phyloP scores from a whole-genome alignment of 2,113 vertebrate genomes.

The Vireo altiloquus region DNA sequence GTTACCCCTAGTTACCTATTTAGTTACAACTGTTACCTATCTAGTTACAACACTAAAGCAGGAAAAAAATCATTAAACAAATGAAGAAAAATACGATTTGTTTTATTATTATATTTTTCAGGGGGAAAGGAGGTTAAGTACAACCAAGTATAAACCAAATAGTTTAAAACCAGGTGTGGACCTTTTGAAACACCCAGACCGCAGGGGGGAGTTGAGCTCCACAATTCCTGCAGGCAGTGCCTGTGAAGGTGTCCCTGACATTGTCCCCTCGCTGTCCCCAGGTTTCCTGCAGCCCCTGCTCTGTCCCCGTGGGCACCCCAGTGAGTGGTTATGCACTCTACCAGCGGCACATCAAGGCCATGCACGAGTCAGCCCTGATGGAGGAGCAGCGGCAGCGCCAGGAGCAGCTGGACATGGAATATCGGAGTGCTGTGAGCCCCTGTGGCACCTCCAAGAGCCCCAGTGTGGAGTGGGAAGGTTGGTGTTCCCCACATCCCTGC shows the following conservation, averaged over 20 bases:
- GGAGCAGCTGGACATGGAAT: slow-evolving; percentile 86
- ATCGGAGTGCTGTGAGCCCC: slow-evolving; percentile 74
- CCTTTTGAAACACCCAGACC: not conserved
- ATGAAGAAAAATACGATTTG: not conserved
- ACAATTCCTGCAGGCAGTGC: not conserved
- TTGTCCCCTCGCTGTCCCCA: slow-evolving; percentile 26
- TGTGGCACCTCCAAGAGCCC: slow-evolving; percentile 84
- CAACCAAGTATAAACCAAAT: not conserved
- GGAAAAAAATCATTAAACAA: not conserved
- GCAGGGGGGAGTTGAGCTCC: not conserved
- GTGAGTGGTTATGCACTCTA: slow-evolving; percentile 89
- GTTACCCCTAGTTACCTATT: not conserved
- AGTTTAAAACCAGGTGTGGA: not conserved
- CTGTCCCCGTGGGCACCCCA: slow-evolving; percentile 76
- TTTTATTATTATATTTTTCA: not conserved
- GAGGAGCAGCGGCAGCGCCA: slow-evolving; percentile 92
- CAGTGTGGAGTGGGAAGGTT: slow-evolving; percentile 89
- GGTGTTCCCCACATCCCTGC: not conserved
- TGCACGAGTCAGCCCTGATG: slow-evolving; percentile 87
- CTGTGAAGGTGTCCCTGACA: not conserved
- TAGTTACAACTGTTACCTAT: too few species aligned
- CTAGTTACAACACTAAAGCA: not conserved
- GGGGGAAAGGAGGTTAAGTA: not conserved
- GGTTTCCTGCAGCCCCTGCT: slow-evolving; percentile 81
- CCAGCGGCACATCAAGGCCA: slow-evolving; percentile 94